Conservation (phyloP, 2,888 invertebrate genomes). For the Masnerella sp. region DNA sequence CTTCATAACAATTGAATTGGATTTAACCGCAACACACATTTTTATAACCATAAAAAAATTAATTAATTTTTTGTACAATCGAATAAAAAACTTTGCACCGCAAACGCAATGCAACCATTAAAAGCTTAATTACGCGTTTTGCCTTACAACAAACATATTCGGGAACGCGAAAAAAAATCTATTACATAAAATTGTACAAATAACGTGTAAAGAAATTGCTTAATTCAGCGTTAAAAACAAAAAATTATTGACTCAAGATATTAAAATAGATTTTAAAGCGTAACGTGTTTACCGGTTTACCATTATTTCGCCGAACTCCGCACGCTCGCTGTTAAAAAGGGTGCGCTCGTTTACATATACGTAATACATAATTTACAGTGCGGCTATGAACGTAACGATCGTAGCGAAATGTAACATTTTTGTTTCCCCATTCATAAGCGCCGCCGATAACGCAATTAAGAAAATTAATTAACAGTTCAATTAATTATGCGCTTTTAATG, state of each 20-base stretch:
- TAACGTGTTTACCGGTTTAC: constrained; percentile 11
- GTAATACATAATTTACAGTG: constrained; percentile 21
- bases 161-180: neutral
- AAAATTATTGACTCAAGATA: constrained; percentile 18
- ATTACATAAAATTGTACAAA: constrained; percentile 8
- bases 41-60: constrained; percentile 10
- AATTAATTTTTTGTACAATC: constrained; percentile 6
- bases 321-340: constrained; percentile 17
- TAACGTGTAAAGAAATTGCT: constrained; percentile 23
- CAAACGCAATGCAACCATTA: constrained; percentile 8
- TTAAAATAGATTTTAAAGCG: constrained; percentile 26
- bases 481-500: constrained; percentile 9
- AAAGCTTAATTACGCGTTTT: constrained; percentile 15
- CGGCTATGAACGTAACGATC: constrained; percentile 6
- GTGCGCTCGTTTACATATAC: constrained; percentile 14
- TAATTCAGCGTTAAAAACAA: constrained; percentile 29
- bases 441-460: constrained; percentile 12
- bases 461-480: constrained; percentile 19
- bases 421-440: constrained; percentile 11
- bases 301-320: constrained; percentile 16
- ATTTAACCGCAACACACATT: neutral
- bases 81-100: neutral
- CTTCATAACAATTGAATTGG: neutral
- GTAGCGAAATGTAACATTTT: constrained; percentile 7
- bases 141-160: neutral